Evolutionary conservation across 2,888 invertebrate genomes (phyloP).

Genomic region (Monopis laevigella): DNA sequence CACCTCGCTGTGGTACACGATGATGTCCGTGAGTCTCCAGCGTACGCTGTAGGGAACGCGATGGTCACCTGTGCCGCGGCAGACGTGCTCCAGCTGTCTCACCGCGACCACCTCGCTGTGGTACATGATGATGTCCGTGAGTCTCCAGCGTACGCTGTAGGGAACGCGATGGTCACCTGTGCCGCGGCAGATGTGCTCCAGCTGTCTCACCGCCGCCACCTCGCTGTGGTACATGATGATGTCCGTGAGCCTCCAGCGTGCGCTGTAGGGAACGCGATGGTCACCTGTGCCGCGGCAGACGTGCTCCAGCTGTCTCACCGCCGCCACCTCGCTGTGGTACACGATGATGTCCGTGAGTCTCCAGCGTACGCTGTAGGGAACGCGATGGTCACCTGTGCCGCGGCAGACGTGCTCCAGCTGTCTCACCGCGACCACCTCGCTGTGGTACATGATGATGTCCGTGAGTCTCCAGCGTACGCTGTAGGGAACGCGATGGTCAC

Average conservation of each 20-base stretch:
- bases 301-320: constrained; percentile 91
- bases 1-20: constrained; percentile 91
- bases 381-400: constrained; percentile 36
- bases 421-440: constrained; percentile 86
- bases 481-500: too few relatives aligned
- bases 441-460: too few relatives aligned
- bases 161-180: constrained; percentile 65
- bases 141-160: too few relatives aligned
- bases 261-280: neutral
- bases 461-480: too few relatives aligned
- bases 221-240: constrained; percentile 92
- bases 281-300: constrained; percentile 37
- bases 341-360: constrained; percentile 88
- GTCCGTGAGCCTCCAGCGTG: constrained; percentile 84
- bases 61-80: constrained; percentile 37
- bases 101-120: constrained; percentile 88
- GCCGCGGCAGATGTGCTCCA: constrained; percentile 74
- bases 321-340: constrained; percentile 88
- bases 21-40: too few relatives aligned
- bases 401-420: constrained; percentile 81
- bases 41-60: neutral
- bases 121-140: constrained; percentile 89
- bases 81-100: constrained; percentile 84
- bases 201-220: constrained; percentile 85
- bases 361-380: neutral